Evolutionary conservation across 2,888 invertebrate genomes (phyloP).

Genomic region (Notodonta dromedarius): DNA sequence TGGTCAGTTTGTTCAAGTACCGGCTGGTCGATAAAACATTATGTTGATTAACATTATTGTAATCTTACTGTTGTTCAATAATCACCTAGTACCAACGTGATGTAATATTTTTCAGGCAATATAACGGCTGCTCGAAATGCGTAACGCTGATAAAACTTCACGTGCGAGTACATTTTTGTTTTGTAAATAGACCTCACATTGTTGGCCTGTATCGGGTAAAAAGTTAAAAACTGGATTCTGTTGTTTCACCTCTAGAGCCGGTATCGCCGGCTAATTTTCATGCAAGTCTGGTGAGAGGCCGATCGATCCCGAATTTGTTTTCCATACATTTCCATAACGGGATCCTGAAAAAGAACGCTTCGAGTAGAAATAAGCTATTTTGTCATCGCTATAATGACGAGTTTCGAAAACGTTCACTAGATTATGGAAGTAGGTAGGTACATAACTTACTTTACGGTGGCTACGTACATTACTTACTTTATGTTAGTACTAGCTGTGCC

Average conservation of each 20-base stretch:
- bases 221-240: neutral
- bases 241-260: slow-evolving; percentile 16
- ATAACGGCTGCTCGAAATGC: slow-evolving; percentile 5
- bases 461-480: too few species aligned
- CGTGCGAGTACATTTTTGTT: slow-evolving; percentile 32
- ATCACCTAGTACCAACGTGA: neutral
- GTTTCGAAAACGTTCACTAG: too few species aligned
- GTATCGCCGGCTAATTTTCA: slow-evolving; percentile 25
- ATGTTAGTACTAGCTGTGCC: too few species aligned
- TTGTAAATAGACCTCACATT: slow-evolving; percentile 39
- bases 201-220: slow-evolving; percentile 10
- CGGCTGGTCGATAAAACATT: too few species aligned
- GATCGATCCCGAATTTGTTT: slow-evolving; percentile 11
- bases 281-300: slow-evolving; percentile 10
- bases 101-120: slow-evolving; percentile 7
- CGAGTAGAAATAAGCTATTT: slow-evolving; percentile 5
- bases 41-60: too few species aligned
- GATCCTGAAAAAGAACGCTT: slow-evolving; percentile 5
- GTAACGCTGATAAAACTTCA: slow-evolving; percentile 37
- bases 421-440: too few species aligned
- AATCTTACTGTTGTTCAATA: neutral
- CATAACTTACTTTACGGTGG: too few species aligned
- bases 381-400: neutral
- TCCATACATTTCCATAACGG: slow-evolving; percentile 8
- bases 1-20: too few species aligned